These are phyloP conservation scores for Phasianus colchicus DNA, from an alignment of 2,113 vertebrate genomes.

Conservation along the genomic window DNA sequence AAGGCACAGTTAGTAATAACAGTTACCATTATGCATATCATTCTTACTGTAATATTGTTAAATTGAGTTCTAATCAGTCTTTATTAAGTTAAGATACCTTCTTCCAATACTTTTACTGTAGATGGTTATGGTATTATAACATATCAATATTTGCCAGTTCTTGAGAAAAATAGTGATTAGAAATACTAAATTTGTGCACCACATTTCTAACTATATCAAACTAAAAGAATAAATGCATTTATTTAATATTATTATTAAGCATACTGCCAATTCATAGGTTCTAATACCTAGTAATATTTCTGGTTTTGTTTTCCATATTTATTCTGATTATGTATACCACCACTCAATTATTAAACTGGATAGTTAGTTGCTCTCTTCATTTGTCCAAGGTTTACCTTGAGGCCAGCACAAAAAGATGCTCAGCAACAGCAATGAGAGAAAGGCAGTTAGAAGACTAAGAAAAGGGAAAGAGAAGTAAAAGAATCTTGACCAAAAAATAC, in stretches of 20 bases:
- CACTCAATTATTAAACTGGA: not conserved
- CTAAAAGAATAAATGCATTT: not conserved
- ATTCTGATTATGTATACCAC: not conserved
- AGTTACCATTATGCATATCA: not conserved
- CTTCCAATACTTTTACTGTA: not conserved
- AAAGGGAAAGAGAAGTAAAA: not conserved
- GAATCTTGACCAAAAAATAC: not conserved
- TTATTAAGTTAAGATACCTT: not conserved
- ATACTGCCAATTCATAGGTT: not conserved
- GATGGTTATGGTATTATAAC: not conserved
- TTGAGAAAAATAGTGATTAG: not conserved
- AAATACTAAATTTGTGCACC: not conserved
- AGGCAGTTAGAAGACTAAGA: not conserved
- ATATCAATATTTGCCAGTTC: not conserved
- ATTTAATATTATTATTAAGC: not conserved
- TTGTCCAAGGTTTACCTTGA: not conserved
- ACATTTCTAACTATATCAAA: not conserved
- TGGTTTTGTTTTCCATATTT: not conserved
- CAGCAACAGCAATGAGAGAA: not conserved
- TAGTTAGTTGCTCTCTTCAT: not conserved
- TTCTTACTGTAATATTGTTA: not conserved
- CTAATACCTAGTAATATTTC: not conserved
- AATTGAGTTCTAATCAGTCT: not conserved
- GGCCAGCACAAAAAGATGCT: not conserved
- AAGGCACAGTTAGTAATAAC: not conserved